phyloP scores from a whole-genome alignment of 2,888 invertebrate genomes.

The Morpho achilles region DNA sequence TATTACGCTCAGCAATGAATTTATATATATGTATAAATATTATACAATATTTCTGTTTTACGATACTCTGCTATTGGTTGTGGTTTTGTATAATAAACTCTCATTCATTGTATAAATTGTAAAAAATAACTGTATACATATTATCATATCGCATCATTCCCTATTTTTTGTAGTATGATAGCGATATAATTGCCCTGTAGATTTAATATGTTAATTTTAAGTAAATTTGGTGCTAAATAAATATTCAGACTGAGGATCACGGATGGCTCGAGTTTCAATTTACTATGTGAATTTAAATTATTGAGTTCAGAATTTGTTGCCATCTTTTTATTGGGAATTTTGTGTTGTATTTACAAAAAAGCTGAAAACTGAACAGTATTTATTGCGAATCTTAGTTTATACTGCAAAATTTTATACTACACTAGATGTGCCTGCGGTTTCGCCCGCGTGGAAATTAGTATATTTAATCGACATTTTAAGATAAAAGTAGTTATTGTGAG shows the following conservation, averaged over 20 bases:
- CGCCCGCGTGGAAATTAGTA: too few species aligned
- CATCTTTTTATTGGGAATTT: conserved; percentile 30
- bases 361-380: conserved; percentile 2
- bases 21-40: too few species aligned
- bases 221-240: conserved; percentile 65
- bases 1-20: too few species aligned
- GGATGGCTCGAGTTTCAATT: conserved; percentile 57
- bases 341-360: conserved; percentile 8
- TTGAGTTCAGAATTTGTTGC: conserved; percentile 33
- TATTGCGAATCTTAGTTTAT: conserved; percentile 7
- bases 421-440: too few species aligned
- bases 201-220: conserved; percentile 46
- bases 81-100: not conserved
- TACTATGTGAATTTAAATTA: conserved; percentile 2
- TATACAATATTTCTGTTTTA: not conserved
- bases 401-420: not conserved
- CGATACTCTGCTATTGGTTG: not conserved
- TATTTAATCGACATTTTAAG: too few species aligned
- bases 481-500: too few species aligned
- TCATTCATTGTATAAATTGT: conserved; percentile 9
- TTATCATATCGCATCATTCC: conserved; percentile 66
- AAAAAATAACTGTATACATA: not conserved
- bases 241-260: conserved; percentile 58
- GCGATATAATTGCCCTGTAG: conserved; percentile 48
- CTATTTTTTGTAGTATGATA: conserved; percentile 60